These are phyloP conservation scores for Sylvilagus floridanus DNA, from an alignment of 2,797 vertebrate species.

Conservation along the genomic window DNA sequence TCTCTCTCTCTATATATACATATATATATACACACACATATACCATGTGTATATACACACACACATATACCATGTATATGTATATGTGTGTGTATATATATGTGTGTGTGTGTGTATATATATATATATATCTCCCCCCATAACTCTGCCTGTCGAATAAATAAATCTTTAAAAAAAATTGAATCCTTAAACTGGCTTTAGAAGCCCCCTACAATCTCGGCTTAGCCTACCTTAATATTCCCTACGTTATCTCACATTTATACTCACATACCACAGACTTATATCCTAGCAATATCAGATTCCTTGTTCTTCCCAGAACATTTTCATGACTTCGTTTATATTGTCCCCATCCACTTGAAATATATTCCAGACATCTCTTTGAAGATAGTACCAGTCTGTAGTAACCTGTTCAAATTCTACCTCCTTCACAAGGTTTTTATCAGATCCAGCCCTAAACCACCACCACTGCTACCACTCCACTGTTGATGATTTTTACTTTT, in stretches of 20 bases:
- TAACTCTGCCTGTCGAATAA: too few species aligned
- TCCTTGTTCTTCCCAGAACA: background rate
- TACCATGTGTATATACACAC: too few species aligned
- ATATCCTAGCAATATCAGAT: background rate
- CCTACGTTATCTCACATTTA: slow-evolving; percentile 1
- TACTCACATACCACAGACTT: background rate
- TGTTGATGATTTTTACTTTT: background rate
- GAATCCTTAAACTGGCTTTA: slow-evolving; percentile 22
- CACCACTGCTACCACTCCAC: background rate
- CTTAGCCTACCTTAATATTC: background rate
- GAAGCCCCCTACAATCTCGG: background rate
- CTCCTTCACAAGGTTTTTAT: slow-evolving; percentile 32
- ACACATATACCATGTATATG: too few species aligned
- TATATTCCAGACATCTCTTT: slow-evolving; percentile 46
- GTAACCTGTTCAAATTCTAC: slow-evolving; percentile 21
- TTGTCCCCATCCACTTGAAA: background rate
- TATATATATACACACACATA: too few species aligned
- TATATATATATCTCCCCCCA: too few species aligned
- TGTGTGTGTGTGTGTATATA: too few species aligned
- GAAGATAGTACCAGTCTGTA: slow-evolving; percentile 51
- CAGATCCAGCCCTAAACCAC: slow-evolving; percentile 30
- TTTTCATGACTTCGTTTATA: slow-evolving; percentile 17
- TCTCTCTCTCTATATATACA: too few species aligned
- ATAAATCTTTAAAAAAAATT: background rate
- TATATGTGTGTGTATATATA: too few species aligned